phyloP scores from a whole-genome alignment of 2,113 vertebrate genomes.

The Engystomops pustulosus region DNA sequence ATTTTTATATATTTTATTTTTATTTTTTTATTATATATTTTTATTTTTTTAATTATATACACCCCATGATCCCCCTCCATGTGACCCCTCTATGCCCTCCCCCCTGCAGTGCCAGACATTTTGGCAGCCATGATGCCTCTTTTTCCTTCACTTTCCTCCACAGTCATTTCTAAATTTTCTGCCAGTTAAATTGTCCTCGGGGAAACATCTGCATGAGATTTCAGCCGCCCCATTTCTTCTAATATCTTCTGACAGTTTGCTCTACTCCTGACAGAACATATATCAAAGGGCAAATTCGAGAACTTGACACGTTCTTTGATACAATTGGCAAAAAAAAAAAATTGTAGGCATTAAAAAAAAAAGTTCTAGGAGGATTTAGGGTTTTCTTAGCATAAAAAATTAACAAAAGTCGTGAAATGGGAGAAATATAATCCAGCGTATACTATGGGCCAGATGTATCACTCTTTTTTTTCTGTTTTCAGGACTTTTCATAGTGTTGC shows the following conservation, averaged over 20 bases:
- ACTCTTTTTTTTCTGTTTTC: too few relatives aligned
- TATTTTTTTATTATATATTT: too few relatives aligned
- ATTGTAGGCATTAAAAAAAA: not conserved
- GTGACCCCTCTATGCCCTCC: not conserved
- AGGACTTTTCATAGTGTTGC: too few relatives aligned
- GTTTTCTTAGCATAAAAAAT: not conserved
- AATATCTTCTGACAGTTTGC: constrained; percentile 11
- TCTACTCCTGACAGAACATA: constrained; percentile 18
- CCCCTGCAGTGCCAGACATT: too few relatives aligned
- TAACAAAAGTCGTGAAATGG: not conserved
- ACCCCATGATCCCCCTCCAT: not conserved
- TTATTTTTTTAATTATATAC: too few relatives aligned
- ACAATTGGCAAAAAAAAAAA: constrained; percentile 14
- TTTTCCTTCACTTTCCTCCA: too few relatives aligned
- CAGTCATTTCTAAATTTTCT: constrained; percentile 3
- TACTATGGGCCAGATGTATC: too few relatives aligned
- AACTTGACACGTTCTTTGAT: constrained; percentile 32
- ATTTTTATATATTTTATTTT: too few relatives aligned
- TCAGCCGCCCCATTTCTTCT: not conserved
- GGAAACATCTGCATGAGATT: constrained; percentile 26
- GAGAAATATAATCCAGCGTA: not conserved
- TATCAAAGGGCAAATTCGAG: constrained; percentile 2
- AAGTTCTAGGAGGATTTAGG: not conserved
- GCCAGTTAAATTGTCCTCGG: constrained; percentile 19
- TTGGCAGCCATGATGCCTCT: not conserved